phyloP scores from a whole-genome alignment of 2,113 vertebrate species.

The Menidia beryllina region DNA sequence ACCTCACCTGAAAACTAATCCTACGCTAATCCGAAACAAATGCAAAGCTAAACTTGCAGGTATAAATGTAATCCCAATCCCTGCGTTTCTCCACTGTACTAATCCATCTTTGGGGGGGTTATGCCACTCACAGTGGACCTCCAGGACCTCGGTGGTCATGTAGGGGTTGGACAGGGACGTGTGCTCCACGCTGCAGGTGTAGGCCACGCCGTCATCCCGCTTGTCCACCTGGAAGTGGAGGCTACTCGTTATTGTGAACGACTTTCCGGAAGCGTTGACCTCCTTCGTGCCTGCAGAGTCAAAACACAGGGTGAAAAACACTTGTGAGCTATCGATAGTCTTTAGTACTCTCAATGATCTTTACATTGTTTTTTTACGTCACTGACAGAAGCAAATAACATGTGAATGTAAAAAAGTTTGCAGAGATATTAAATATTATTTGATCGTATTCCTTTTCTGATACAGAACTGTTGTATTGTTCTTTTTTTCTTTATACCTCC shows the following conservation, averaged over 20 bases:
- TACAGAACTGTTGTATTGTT: too few species aligned
- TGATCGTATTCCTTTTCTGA: conserved; percentile 42
- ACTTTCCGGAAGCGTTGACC: conserved; percentile 90
- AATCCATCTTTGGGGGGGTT: conserved; percentile 45
- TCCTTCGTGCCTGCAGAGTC: conserved; percentile 88
- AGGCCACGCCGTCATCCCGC: conserved; percentile 89
- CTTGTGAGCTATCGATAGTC: conserved; percentile 4
- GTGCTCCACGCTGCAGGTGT: conserved; percentile 96
- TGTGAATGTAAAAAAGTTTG: conserved; percentile 17
- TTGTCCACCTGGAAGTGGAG: conserved; percentile 91
- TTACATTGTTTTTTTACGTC: too few species aligned
- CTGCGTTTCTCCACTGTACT: conserved; percentile 59
- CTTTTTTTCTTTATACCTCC: conserved; percentile 47
- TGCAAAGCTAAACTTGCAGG: conserved; percentile 66
- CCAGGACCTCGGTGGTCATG: conserved; percentile 94
- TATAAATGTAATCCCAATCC: conserved; percentile 63
- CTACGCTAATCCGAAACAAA: conserved; percentile 70
- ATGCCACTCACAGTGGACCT: conserved; percentile 96
- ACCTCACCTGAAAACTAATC: conserved; percentile 77
- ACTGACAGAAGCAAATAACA: conserved; percentile 16
- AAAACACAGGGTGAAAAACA: conserved; percentile 30
- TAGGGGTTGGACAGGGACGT: conserved; percentile 91
- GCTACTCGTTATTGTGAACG: conserved; percentile 92
- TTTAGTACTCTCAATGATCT: conserved; percentile 4
- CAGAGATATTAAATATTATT: conserved; percentile 39